Evolutionary conservation across 2,113 vertebrate species (phyloP).

Genomic region (Phasianus colchicus): DNA sequence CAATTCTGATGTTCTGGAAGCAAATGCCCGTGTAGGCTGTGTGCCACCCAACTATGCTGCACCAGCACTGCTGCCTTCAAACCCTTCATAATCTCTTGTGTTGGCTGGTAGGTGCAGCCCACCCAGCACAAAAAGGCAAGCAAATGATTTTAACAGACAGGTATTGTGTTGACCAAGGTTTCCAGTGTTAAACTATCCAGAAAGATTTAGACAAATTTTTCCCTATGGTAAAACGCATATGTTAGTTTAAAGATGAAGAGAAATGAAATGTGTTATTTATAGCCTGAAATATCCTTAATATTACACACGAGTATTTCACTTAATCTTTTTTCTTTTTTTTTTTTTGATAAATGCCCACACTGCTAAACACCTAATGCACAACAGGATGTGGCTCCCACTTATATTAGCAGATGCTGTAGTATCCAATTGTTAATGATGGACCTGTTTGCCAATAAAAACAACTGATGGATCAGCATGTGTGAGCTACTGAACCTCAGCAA

Average conservation of each 20-base stretch:
- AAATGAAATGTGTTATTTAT: slow-evolving; percentile 59
- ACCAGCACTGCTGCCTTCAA: not conserved
- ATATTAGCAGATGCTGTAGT: slow-evolving; percentile 56
- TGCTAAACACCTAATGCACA: slow-evolving; percentile 59
- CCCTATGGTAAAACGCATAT: slow-evolving; percentile 33
- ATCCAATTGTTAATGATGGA: slow-evolving; percentile 62
- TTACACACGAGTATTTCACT: slow-evolving; percentile 33
- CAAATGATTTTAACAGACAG: slow-evolving; percentile 44
- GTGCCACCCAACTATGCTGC: not conserved
- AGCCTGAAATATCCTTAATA: slow-evolving; percentile 44
- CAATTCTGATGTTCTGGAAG: not conserved
- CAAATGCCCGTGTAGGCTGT: not conserved
- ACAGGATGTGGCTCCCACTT: slow-evolving; percentile 61
- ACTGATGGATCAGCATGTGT: slow-evolving; percentile 57
- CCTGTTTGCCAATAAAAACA: slow-evolving; percentile 67
- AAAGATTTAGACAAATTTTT: slow-evolving; percentile 50
- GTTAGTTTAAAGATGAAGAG: slow-evolving; percentile 51
- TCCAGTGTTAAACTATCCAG: slow-evolving; percentile 55
- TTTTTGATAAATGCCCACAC: slow-evolving; percentile 55
- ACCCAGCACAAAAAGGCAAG: slow-evolving; percentile 36
- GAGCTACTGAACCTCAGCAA: slow-evolving; percentile 63
- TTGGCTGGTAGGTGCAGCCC: slow-evolving; percentile 25
- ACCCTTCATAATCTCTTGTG: not conserved
- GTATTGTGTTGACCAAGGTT: slow-evolving; percentile 30
- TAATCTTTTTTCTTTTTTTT: not conserved